Percentiles rank a stretch among this genome's conserved stretches.
Conservation (phyloP, 2,113 vertebrate species). For the Syrrhaptes paradoxus region DNA sequence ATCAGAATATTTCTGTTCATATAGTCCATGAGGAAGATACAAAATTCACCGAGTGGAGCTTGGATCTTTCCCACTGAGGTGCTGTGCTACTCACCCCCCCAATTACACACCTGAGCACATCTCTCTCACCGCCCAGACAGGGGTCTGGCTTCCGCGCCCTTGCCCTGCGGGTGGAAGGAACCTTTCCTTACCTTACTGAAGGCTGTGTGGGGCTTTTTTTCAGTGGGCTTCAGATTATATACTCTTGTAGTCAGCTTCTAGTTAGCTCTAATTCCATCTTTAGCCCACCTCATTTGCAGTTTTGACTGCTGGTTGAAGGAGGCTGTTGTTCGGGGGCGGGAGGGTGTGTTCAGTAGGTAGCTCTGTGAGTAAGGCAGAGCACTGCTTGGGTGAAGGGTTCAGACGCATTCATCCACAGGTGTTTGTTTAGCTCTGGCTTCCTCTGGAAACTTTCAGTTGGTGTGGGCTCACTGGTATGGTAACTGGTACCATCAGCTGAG, state of each 20-base stretch:
- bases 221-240: background rate
- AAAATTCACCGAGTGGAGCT: background rate
- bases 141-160: fast-evolving
- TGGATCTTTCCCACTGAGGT: fast-evolving
- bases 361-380: background rate
- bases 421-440: background rate
- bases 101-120: background rate
- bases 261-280: background rate
- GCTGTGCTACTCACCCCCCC: background rate
- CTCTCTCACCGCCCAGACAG: background rate
- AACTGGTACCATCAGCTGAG: background rate
- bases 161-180: background rate
- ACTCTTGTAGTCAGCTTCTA: background rate
- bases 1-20: background rate
- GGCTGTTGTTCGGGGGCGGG: fast-evolving
- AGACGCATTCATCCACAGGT: background rate
- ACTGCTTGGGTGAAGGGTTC: background rate
- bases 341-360: background rate
- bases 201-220: background rate
- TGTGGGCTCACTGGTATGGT: background rate
- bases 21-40: background rate
- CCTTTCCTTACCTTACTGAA: background rate
- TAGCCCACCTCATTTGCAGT: background rate
- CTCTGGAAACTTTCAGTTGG: background rate
- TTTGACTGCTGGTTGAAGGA: background rate